phyloP scores from a whole-genome alignment of 2,797 vertebrate genomes.

The Prunella strophiata region DNA sequence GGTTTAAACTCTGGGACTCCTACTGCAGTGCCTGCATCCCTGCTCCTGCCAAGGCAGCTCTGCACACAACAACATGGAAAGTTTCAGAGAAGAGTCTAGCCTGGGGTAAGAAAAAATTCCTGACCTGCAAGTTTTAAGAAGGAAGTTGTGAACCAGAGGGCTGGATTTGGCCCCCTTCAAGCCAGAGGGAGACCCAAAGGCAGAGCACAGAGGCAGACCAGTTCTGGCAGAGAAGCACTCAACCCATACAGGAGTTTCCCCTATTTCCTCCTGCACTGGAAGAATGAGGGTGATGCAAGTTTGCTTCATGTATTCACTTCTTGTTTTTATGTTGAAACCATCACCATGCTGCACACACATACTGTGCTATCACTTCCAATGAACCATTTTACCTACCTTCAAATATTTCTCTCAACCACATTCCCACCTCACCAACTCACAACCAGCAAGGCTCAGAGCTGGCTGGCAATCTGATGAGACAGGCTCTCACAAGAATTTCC shows the following conservation, averaged over 20 bases:
- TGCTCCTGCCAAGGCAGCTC: slow-evolving; percentile 27
- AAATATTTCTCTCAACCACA: background rate
- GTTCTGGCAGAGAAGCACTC: background rate
- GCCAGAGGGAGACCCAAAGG: background rate
- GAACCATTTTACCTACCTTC: background rate
- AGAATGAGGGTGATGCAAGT: background rate
- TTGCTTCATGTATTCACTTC: background rate
- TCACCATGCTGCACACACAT: too few species aligned
- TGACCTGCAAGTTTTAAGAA: background rate
- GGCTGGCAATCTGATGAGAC: slow-evolving; percentile 71
- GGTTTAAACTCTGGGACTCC: background rate
- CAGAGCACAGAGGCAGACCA: background rate
- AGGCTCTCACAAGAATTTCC: slow-evolving; percentile 74
- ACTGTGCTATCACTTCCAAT: background rate
- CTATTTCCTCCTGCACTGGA: background rate
- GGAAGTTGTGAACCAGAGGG: background rate
- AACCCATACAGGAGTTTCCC: background rate
- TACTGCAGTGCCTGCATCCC: background rate
- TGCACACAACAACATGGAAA: slow-evolving; percentile 30
- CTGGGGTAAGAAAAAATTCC: slow-evolving; percentile 8
- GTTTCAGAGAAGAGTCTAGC: slow-evolving; percentile 18
- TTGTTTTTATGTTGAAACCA: background rate
- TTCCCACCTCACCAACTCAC: slow-evolving; percentile 30
- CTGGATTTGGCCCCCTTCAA: background rate
- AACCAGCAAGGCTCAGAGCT: slow-evolving; percentile 20